A percentile compares a stretch with the other conserved stretches of the same genome.
phyloP scores from a whole-genome alignment of 2,888 invertebrate species.

The Argyresthia goedartella region DNA sequence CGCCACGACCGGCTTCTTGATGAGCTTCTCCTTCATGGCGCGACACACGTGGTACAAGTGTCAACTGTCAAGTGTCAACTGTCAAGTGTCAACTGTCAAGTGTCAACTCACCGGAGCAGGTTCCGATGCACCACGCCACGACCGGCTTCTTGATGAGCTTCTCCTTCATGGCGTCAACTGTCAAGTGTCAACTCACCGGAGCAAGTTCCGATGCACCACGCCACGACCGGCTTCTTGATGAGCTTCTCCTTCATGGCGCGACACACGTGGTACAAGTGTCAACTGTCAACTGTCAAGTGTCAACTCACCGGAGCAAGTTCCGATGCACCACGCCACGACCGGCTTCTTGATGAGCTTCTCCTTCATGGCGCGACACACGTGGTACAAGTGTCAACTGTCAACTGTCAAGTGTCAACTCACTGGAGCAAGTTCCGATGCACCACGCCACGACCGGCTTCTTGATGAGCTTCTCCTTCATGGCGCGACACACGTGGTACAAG shows the following conservation, averaged over 20 bases:
- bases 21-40: conserved; percentile 82
- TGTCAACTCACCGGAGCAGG: conserved; percentile 72
- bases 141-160: conserved; percentile 91
- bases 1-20: conserved; percentile 95
- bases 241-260: conserved; percentile 82
- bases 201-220: conserved; percentile 98
- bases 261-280: conserved; percentile 97
- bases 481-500: conserved; percentile 94
- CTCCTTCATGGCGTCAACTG: conserved; percentile 87
- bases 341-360: conserved; percentile 90
- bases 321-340: conserved; percentile 98
- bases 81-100: too few relatives aligned
- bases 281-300: conserved; percentile 6
- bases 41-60: conserved; percentile 96
- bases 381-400: too few relatives aligned
- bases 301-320: conserved; percentile 79
- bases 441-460: conserved; percentile 97
- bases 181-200: too few relatives aligned
- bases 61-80: too few relatives aligned
- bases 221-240: conserved; percentile 94
- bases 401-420: too few relatives aligned
- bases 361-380: conserved; percentile 90
- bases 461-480: conserved; percentile 82
- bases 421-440: conserved; percentile 96
- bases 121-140: conserved; percentile 99